A percentile compares a stretch with the other conserved stretches of the same genome.
Evolutionary conservation across 1,140 invertebrate genomes (phyloP).

Genomic region (Rhopalosiphum maidis): DNA sequence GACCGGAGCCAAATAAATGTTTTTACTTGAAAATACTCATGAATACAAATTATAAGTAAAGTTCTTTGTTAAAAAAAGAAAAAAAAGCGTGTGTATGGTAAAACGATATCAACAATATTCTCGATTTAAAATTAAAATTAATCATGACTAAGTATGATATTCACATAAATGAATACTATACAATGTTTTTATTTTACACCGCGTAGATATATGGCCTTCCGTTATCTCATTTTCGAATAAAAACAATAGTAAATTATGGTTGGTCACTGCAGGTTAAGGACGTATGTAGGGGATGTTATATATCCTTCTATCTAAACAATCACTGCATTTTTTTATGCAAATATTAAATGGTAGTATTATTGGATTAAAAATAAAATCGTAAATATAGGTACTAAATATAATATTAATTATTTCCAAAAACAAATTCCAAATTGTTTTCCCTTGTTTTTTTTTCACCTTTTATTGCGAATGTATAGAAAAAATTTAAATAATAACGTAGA

Average conservation of each 20-base stretch:
- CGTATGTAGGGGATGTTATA: not conserved
- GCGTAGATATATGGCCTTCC: not conserved
- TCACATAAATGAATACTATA: not conserved
- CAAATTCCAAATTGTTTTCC: not conserved
- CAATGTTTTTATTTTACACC: not conserved
- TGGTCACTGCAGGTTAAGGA: not conserved
- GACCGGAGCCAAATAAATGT: not conserved
- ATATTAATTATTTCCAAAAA: not conserved
- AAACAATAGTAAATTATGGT: not conserved
- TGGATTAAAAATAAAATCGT: not conserved
- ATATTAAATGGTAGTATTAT: not conserved
- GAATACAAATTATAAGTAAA: not conserved
- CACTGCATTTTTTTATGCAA: not conserved
- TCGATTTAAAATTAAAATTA: not conserved
- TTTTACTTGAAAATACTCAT: not conserved
- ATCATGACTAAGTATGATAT: not conserved
- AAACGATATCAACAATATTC: not conserved
- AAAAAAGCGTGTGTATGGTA: not conserved
- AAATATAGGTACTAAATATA: not conserved
- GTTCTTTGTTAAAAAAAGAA: not conserved
- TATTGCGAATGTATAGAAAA: not conserved
- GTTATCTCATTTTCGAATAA: not conserved
- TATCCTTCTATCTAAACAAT: not conserved
- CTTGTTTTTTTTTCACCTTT: not conserved
- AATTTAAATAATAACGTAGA: not conserved